These are phyloP conservation scores for Diacarnus erythraeanus DNA, from an alignment of 37 sponge, comb jelly and placozoan genomes.

Conservation along the genomic window DNA sequence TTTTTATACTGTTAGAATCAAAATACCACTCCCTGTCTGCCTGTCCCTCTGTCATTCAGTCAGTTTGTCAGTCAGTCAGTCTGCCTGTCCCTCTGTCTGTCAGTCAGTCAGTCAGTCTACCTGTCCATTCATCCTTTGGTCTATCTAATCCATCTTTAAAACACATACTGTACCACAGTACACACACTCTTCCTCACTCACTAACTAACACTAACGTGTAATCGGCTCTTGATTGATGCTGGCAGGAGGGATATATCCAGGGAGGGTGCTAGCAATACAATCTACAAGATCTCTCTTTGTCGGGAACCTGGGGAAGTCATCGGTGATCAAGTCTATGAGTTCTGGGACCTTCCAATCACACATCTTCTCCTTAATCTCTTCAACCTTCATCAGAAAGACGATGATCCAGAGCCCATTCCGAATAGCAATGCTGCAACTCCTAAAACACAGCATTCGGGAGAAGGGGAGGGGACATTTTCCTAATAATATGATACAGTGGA, in stretches of 20 bases:
- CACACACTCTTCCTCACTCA: no score
- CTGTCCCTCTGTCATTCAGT: no score
- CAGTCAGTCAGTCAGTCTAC: no score
- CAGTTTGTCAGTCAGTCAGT: no score
- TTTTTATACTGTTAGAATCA: no score
- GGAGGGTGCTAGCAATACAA: not conserved
- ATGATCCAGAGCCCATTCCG: slow-evolving; percentile 15
- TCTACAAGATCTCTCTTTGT: slow-evolving; percentile 11
- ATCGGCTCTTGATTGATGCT: not conserved
- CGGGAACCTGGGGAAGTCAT: slow-evolving; percentile 24
- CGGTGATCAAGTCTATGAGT: not conserved
- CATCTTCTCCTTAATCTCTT: slow-evolving; percentile 9
- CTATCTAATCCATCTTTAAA: no score
- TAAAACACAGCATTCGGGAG: no score
- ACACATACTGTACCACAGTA: no score
- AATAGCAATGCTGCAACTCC: slow-evolving; percentile 8
- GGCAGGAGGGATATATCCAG: not conserved
- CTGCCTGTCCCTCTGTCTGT: no score
- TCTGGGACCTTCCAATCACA: slow-evolving; percentile 23
- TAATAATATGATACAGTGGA: not conserved
- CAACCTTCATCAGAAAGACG: not conserved
- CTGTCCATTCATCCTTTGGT: no score
- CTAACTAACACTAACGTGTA: not conserved
- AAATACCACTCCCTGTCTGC: no score
- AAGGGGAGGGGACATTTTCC: no score